Base-by-base conservation (phyloP, 1,140 invertebrate genomes). In the Nautilus pompilius region DNA sequence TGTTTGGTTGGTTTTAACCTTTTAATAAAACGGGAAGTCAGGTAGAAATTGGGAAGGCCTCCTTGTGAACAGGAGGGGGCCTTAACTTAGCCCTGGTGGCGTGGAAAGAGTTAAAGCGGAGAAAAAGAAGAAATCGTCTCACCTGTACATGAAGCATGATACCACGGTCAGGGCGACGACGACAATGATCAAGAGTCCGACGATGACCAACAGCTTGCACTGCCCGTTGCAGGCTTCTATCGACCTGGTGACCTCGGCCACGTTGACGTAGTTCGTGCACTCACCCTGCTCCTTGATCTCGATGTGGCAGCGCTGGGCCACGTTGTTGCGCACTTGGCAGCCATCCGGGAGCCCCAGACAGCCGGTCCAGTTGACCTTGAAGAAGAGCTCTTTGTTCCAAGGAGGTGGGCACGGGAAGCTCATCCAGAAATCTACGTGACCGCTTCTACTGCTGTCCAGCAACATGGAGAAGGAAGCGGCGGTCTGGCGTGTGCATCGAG, bases 351-450 rank as follows among this genome's bases (percentile, higher is more conserved):
- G 15, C 3, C 24, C 53, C 36, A 63, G 34, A 32, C 61, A 63
- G 26, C 36, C 29, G 5, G 61, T 63, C 49, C 49, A 53, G 54
- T 63, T 63, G 24, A 63, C 61, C 33, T 57, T 20, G 33, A 56
- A 46, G 17, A 63, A 54, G 15, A 63, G 53, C 22, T 54, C 61
- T n/a, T 32, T 63, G 13, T 63, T 63, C 61, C 61, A 63, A 26
- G 61, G 61, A 8, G 61, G 61, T 8, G 61, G 61, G 41, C 61
- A 63, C 22, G 61, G 61, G 17, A 63, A 63, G 8, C 51, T 29
- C 32, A 57, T 36, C 61, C 61, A 63, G 29, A 63, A 63, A 29
- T 53, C 24, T 28, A 53, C 26, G 49, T 53, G 24, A 53, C 29
- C 49, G n/a, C 49, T n/a, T n/a, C n/a, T n/a, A n/a, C n/a, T n/a